These are phyloP conservation scores for Leptatherina wallacei DNA, from an alignment of 2,797 vertebrate genomes.

Conservation along the genomic window DNA sequence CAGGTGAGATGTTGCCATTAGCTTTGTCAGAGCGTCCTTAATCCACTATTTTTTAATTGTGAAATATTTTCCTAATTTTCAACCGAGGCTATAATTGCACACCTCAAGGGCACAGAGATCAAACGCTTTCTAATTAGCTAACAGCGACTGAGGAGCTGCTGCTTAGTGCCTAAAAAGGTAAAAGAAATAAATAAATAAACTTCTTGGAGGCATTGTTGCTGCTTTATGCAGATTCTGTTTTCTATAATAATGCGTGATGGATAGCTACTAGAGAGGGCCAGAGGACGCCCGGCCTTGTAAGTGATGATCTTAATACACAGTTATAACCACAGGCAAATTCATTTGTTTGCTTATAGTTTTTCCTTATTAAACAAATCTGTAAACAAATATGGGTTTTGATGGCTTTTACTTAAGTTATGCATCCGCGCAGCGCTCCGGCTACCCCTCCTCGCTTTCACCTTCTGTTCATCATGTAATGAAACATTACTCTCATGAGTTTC, in stretches of 20 bases:
- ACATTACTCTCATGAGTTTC: conserved; percentile 76
- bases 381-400: conserved; percentile 74
- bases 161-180: conserved; percentile 61
- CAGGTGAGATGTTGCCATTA: conserved; percentile 64
- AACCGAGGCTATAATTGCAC: conserved; percentile 70
- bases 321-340: conserved; percentile 79
- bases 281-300: conserved; percentile 76
- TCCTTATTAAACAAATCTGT: conserved; percentile 76
- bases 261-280: conserved; percentile 69
- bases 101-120: conserved; percentile 72
- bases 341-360: conserved; percentile 76
- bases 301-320: conserved; percentile 80
- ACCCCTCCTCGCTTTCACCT: conserved; percentile 67
- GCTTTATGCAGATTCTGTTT: conserved; percentile 79
- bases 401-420: conserved; percentile 81
- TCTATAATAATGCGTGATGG: conserved; percentile 80
- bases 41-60: conserved; percentile 70
- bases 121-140: conserved; percentile 78
- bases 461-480: conserved; percentile 76
- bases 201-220: conserved; percentile 78
- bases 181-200: conserved; percentile 76
- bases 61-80: conserved; percentile 75
- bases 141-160: conserved; percentile 61
- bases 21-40: conserved; percentile 59
- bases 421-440: conserved; percentile 36